phyloP scores from a whole-genome alignment of 2,113 vertebrate species.

The Strigops habroptila region DNA sequence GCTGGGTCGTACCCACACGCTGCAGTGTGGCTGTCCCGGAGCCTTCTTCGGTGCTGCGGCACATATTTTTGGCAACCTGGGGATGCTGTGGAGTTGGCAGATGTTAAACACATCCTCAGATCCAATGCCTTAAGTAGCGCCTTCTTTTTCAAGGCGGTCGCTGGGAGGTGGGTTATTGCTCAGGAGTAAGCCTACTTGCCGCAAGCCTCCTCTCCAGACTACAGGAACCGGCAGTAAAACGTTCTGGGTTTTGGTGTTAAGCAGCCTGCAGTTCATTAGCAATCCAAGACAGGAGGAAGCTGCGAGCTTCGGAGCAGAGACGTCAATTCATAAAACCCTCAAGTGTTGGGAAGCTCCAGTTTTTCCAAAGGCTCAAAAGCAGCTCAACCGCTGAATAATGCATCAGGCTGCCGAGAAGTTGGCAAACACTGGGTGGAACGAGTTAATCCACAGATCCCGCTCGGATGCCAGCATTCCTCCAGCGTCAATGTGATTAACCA shows the following conservation, averaged over 20 bases:
- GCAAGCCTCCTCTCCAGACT: neutral
- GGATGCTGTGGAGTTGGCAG: neutral
- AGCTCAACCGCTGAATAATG: neutral
- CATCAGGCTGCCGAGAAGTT: neutral
- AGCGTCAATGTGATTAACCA: neutral
- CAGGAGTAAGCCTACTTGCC: neutral
- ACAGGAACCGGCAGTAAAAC: neutral
- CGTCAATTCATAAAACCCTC: neutral
- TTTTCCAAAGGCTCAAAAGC: neutral
- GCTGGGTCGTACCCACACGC: neutral
- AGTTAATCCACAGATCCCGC: slow-evolving; percentile 1
- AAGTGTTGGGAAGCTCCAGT: neutral
- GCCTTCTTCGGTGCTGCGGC: rapidly evolving
- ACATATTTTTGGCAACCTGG: neutral
- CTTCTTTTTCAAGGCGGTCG: neutral
- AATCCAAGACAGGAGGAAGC: neutral
- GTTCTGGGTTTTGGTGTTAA: rapidly evolving
- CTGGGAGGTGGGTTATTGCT: neutral
- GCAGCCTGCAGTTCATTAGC: neutral
- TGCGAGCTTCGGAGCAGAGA: neutral
- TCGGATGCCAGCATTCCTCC: neutral
- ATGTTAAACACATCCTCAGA: neutral
- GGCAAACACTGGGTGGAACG: neutral
- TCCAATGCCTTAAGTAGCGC: neutral
- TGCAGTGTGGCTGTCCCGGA: neutral